These are phyloP conservation scores for Protonibea diacanthus DNA, from an alignment of 2,797 vertebrate genomes.

Conservation along the genomic window DNA sequence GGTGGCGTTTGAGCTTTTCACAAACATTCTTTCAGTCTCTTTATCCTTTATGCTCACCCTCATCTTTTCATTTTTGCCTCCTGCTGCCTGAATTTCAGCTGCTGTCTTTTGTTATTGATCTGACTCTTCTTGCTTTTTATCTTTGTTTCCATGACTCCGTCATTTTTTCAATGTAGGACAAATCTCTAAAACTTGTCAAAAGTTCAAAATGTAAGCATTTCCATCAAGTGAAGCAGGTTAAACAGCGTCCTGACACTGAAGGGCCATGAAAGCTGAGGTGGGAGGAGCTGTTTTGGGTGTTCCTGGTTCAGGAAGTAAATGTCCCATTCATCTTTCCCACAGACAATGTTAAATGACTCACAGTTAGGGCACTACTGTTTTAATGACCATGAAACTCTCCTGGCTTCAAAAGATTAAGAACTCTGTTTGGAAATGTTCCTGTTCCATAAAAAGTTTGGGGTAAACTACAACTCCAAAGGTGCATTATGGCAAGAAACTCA, in stretches of 20 bases:
- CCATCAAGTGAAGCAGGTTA: not conserved
- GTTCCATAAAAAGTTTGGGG: not conserved
- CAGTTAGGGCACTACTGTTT: not conserved
- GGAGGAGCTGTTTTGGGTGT: not conserved
- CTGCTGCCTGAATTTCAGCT: not conserved
- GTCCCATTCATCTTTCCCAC: not conserved
- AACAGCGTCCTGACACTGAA: not conserved
- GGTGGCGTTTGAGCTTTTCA: slow-evolving; percentile 29
- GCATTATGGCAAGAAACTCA: not conserved
- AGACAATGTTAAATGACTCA: not conserved
- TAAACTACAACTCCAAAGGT: not conserved
- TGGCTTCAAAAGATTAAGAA: not conserved
- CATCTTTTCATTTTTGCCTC: slow-evolving; percentile 1
- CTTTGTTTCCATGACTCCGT: not conserved
- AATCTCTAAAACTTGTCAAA: not conserved
- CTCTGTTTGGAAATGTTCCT: not conserved
- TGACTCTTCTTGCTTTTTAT: not conserved
- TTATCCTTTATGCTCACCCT: not conserved
- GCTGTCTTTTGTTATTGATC: slow-evolving; percentile 8
- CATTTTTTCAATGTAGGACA: too few relatives aligned
- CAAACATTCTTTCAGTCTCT: not conserved
- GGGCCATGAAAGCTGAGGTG: not conserved
- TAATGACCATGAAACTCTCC: not conserved
- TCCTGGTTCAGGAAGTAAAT: not conserved
- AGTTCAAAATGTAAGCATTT: not conserved